A percentile compares a stretch with the other conserved stretches of the same genome.
phyloP scores from a whole-genome alignment of 2,888 invertebrate species.

The Tortricodes alternella region DNA sequence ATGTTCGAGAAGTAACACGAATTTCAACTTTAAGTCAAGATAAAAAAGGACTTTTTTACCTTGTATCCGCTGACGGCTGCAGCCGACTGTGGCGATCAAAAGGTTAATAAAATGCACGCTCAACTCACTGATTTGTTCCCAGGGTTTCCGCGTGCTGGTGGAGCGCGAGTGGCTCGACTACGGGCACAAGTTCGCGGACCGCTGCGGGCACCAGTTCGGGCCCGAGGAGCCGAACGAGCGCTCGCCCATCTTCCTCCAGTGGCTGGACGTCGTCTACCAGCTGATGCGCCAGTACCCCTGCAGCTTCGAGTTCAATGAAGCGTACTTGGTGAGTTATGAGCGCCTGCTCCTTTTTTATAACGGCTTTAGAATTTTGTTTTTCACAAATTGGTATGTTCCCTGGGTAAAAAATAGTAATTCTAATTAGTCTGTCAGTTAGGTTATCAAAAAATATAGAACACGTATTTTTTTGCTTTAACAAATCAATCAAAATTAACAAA shows the following conservation, averaged over 20 bases:
- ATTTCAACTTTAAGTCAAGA: too few species aligned
- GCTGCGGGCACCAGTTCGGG: conserved; percentile 92
- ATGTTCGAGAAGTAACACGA: too few species aligned
- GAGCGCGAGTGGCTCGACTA: conserved; percentile 99
- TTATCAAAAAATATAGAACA: too few species aligned
- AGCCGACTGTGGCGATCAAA: background rate
- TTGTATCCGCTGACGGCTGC: too few species aligned
- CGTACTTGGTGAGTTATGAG: conserved; percentile 89
- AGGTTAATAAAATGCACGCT: too few species aligned
- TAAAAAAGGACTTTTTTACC: too few species aligned
- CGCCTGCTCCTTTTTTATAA: background rate
- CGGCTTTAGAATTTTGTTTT: too few species aligned
- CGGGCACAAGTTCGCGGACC: conserved; percentile 98
- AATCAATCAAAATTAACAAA: too few species aligned
- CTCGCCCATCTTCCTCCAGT: conserved; percentile 98
- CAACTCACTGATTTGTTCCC: background rate
- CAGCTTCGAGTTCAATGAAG: conserved; percentile 97
- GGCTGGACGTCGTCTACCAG: conserved; percentile 98
- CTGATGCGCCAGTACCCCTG: conserved; percentile 93
- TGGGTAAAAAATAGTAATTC: too few species aligned
- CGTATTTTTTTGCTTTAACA: too few species aligned
- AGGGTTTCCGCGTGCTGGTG: conserved; percentile 96
- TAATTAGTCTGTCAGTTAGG: too few species aligned
- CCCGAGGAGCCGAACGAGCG: conserved; percentile 96
- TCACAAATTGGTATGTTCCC: too few species aligned